Evolutionary conservation across 2,797 vertebrate species (phyloP).

Genomic region (Atherinosoma microstoma): DNA sequence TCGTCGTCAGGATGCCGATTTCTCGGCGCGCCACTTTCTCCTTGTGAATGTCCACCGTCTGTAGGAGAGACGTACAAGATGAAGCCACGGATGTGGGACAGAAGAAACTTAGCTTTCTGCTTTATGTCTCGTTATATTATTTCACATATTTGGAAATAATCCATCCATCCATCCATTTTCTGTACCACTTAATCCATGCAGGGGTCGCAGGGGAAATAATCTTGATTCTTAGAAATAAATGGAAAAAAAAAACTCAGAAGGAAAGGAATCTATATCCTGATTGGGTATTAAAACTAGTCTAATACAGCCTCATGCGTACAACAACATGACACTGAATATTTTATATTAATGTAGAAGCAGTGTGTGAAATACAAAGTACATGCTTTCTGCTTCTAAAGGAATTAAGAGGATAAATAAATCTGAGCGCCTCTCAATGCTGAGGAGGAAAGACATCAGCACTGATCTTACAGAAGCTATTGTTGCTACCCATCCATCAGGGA

Average conservation of each 20-base stretch:
- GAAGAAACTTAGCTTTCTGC: background rate
- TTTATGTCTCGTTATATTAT: no score
- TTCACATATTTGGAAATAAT: no score
- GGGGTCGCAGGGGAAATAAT: no score
- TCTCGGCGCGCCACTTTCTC: slow-evolving; percentile 98
- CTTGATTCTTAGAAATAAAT: no score
- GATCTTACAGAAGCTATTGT: background rate
- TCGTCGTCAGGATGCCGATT: slow-evolving; percentile 98
- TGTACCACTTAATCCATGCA: no score
- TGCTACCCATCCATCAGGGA: background rate
- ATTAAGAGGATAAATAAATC: background rate
- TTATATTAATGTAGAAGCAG: background rate
- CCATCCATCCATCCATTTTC: no score
- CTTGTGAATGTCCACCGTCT: slow-evolving; percentile 99
- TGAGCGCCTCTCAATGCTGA: background rate
- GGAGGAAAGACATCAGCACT: background rate
- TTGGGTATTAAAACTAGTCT: no score
- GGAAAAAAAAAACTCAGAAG: no score
- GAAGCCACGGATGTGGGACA: background rate
- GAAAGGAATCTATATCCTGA: no score
- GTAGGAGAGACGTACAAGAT: slow-evolving; percentile 45
- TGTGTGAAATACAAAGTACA: background rate
- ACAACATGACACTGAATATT: no score
- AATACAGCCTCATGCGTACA: no score
- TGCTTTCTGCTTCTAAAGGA: background rate